A percentile compares a stretch with the other conserved stretches of the same genome.
Evolutionary conservation across 2,797 vertebrate species (phyloP).

Genomic region (Catharus ustulatus): DNA sequence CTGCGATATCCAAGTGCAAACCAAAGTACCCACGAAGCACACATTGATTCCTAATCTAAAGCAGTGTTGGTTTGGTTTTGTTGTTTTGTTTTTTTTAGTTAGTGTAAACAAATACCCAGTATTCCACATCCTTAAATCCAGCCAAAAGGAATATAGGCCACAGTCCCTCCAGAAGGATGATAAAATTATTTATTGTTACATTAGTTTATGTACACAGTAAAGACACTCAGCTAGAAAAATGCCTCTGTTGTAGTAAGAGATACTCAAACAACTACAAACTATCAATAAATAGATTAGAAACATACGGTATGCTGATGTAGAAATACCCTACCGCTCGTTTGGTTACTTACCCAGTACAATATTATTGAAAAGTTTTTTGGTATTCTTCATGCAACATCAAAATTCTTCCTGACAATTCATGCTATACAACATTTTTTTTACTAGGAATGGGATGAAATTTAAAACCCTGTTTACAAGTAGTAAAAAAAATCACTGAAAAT

Average conservation of each 20-base stretch:
- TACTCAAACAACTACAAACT: slow-evolving; percentile 10
- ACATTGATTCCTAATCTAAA: not conserved
- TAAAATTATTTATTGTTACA: slow-evolving; percentile 38
- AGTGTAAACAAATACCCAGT: not conserved
- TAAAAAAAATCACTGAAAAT: slow-evolving; percentile 16
- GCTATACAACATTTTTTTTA: not conserved
- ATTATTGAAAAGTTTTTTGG: slow-evolving; percentile 8
- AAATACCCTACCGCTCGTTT: not conserved
- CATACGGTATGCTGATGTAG: not conserved
- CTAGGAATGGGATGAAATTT: not conserved
- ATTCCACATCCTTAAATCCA: not conserved
- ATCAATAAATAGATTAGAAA: slow-evolving; percentile 53
- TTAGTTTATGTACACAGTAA: not conserved
- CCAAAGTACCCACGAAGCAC: not conserved
- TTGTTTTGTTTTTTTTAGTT: too few species aligned
- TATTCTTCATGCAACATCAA: slow-evolving; percentile 52
- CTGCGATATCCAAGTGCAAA: not conserved
- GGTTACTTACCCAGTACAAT: not conserved
- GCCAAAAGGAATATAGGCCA: not conserved
- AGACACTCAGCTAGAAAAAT: slow-evolving; percentile 8
- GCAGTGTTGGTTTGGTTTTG: rapidly evolving
- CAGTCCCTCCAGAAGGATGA: not conserved
- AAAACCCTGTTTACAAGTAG: slow-evolving; percentile 8
- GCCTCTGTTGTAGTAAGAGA: not conserved
- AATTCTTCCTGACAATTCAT: slow-evolving; percentile 4